Conservation (phyloP, 2,797 vertebrate species). For the Oreonectes daqikongensis region DNA sequence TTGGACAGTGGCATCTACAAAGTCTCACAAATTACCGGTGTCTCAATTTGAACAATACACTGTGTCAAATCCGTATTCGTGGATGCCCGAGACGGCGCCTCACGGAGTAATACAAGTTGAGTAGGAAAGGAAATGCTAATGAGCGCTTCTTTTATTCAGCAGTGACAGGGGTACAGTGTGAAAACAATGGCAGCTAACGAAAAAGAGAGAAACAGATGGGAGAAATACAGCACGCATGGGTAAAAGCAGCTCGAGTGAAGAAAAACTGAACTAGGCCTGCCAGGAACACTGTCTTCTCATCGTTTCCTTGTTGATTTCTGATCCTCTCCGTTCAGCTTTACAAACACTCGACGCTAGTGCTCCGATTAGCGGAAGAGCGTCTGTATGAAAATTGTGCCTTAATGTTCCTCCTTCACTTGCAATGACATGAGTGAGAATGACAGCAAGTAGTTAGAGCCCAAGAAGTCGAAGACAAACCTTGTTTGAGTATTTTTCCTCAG, state of each 20-base stretch:
- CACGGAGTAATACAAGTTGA: constrained; percentile 1
- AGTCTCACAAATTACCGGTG: not conserved
- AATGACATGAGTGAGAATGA: constrained; percentile 8
- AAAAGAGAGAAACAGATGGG: not conserved
- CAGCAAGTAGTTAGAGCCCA: constrained; percentile 5
- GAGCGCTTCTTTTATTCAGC: constrained; percentile 18
- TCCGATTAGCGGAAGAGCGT: constrained; percentile 2
- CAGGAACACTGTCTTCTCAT: not conserved
- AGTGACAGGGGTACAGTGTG: constrained; percentile 11
- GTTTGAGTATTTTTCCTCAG: constrained; percentile 3
- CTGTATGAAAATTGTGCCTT: constrained; percentile 4
- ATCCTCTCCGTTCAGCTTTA: constrained; percentile 3
- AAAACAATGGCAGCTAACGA: constrained; percentile 18
- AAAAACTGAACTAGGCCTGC: not conserved
- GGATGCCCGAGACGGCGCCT: constrained; percentile 4
- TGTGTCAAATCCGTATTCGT: constrained; percentile 37
- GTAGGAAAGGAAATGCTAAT: constrained; percentile 30
- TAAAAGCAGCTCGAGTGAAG: not conserved
- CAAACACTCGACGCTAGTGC: not conserved
- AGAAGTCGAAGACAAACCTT: constrained; percentile 12
- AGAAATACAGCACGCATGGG: not conserved
- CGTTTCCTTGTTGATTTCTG: not conserved
- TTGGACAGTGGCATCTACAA: constrained; percentile 19
- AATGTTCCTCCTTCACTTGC: constrained; percentile 11
- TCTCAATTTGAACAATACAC: constrained; percentile 32